Base-by-base conservation (phyloP, 2,888 invertebrate species). In the Parelbella ahira region DNA sequence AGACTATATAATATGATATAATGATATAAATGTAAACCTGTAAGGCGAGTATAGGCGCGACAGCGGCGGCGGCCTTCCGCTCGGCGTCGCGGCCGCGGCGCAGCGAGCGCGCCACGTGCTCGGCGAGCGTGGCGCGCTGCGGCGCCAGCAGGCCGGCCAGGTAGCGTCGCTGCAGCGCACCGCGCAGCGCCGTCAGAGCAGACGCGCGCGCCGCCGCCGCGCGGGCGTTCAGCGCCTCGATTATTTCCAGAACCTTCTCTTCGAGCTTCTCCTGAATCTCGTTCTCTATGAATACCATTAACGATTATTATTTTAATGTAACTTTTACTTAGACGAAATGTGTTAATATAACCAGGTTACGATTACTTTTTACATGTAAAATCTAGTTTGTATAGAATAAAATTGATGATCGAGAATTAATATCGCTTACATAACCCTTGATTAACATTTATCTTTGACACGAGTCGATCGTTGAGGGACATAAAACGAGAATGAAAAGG, bases 151-250 rank as follows among this genome's bases (percentile, higher is more conserved):
- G 92, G 20, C 92, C 92, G 1, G 93, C 93, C 54, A 95, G 88
- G 61, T 92, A 93, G 54, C 95, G 94, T 56, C 94, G 91, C 63
- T 93, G 91, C 38, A 97, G 89, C 4, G 93, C 93, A 50, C 91
- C 92, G 23, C 91, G 91, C 5, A 97, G 89, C 1, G 90, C 83
- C 53, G 92, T 91, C 42, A 96, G 89, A 28, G 93, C 93, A 6
- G 89, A 81, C 0, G 92, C 91, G 36, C 98, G 91, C 4, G 94
- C 94, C 53, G 95, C 95, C 4, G 93, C 93, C 49, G 96, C 95
- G 60, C 97, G 96, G 53, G 97, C 95, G n/a, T 92, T 91, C 23
- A 97, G 89, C 11, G 93, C 94, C 65, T 99, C 98, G 36, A 98
- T 91, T 1, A 93, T 91, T 66, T 97, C 96, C 15, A 92, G 89